Percentiles rank a stretch among this genome's conserved stretches.
Evolutionary conservation across 1,140 invertebrate genomes (phyloP).

Genomic region (Bradysia coprophila): DNA sequence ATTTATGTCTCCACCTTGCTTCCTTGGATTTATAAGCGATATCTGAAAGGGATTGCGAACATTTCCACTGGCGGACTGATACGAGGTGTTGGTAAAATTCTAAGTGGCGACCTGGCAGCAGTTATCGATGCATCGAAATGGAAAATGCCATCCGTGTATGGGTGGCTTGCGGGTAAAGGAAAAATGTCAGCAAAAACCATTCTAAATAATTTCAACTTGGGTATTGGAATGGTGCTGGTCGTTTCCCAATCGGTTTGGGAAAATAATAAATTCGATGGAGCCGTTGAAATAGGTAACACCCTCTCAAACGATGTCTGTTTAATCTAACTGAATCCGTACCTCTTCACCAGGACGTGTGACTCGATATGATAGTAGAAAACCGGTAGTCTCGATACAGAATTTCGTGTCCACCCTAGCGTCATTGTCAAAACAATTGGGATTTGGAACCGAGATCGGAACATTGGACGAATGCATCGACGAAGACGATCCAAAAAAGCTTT

Average conservation of each 20-base stretch:
- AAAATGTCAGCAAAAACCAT: conserved; percentile 54
- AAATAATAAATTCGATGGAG: conserved; percentile 9
- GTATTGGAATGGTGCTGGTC: conserved; percentile 77
- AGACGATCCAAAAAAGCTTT: too few species aligned
- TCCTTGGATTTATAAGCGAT: conserved; percentile 46
- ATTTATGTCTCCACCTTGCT: conserved; percentile 73
- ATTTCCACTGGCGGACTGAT: conserved; percentile 77
- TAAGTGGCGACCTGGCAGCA: conserved; percentile 43
- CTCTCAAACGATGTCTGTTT: background rate
- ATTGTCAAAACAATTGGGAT: too few species aligned
- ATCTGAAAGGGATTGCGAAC: conserved; percentile 78
- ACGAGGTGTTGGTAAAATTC: conserved; percentile 74
- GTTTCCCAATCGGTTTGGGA: conserved; percentile 10
- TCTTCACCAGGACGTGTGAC: background rate
- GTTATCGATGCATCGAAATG: conserved; percentile 54
- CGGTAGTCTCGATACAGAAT: too few species aligned
- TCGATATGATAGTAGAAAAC: too few species aligned
- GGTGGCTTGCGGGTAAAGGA: conserved; percentile 39
- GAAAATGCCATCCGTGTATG: conserved; percentile 47
- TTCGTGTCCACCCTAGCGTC: too few species aligned
- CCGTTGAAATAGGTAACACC: background rate
- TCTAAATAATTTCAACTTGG: conserved; percentile 83
- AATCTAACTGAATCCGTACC: background rate
- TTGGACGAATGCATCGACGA: too few species aligned
- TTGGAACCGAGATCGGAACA: too few species aligned